These are phyloP conservation scores for Oscheius sp. DNA, from an alignment of 1,140 invertebrate genomes.

Conservation along the genomic window DNA sequence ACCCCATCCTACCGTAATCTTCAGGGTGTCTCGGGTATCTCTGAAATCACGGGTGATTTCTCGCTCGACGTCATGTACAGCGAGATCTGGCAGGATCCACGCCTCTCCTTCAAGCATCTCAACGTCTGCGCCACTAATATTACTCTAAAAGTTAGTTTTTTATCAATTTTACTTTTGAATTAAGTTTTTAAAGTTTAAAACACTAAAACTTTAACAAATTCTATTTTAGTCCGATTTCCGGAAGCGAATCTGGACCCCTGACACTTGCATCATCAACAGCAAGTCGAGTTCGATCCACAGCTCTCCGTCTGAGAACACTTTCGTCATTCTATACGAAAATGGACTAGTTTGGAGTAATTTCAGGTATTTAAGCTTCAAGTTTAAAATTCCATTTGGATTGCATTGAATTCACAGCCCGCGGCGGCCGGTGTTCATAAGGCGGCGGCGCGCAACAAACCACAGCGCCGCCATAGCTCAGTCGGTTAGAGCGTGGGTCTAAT, in stretches of 20 bases:
- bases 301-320: constrained; percentile 59
- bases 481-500: constrained; percentile 62
- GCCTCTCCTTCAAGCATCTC: constrained; percentile 56
- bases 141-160: constrained; percentile 47
- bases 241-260: constrained; percentile 58
- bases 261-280: constrained; percentile 57
- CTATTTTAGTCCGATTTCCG: constrained; percentile 51
- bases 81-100: constrained; percentile 60
- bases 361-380: no score
- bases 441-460: no score
- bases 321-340: constrained; percentile 61
- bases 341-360: constrained; percentile 60
- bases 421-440: no score
- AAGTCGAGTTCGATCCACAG: constrained; percentile 55
- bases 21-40: constrained; percentile 58
- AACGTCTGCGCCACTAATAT: constrained; percentile 62
- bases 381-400: no score
- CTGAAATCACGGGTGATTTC: constrained; percentile 60
- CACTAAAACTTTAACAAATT: no score
- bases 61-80: constrained; percentile 59
- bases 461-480: constrained; percentile 60
- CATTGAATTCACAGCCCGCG: no score
- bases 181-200: neutral
- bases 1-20: no score
- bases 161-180: neutral